Conservation (phyloP, 2,113 vertebrate genomes). For the Parus major region DNA sequence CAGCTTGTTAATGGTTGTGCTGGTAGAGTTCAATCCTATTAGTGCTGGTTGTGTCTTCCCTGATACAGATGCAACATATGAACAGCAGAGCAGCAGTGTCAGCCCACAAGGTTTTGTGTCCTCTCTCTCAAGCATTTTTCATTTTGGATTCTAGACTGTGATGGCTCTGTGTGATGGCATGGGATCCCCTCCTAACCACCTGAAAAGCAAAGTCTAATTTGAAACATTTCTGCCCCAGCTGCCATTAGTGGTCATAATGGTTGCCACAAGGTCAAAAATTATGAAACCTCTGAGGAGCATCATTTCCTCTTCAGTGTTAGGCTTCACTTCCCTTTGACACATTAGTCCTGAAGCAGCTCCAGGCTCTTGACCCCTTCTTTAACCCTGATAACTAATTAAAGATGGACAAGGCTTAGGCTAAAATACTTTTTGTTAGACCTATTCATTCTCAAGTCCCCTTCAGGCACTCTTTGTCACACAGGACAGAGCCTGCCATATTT, state of each 20-base stretch:
- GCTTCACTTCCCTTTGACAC: slow-evolving; percentile 73
- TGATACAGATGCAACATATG: accelerated
- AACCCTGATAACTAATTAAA: slow-evolving; percentile 83
- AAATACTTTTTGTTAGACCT: slow-evolving; percentile 76
- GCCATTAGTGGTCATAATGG: slow-evolving; percentile 59
- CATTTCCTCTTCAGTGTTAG: slow-evolving; percentile 69
- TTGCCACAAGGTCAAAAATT: slow-evolving; percentile 75
- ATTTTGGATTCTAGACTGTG: not conserved
- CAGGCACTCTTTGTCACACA: slow-evolving; percentile 69
- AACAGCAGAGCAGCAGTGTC: not conserved
- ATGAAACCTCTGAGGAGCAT: slow-evolving; percentile 72
- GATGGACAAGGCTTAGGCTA: slow-evolving; percentile 74
- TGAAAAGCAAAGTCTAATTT: slow-evolving; percentile 39
- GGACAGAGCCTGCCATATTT: slow-evolving; percentile 40
- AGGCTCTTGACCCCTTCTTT: slow-evolving; percentile 74
- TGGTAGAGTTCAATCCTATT: not conserved
- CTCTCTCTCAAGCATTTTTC: not conserved
- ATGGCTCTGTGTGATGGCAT: not conserved
- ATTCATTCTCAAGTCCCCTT: slow-evolving; percentile 69
- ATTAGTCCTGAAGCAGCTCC: slow-evolving; percentile 67
- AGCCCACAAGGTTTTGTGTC: not conserved
- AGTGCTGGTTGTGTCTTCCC: not conserved
- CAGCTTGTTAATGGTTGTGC: not conserved
- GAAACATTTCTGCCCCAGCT: slow-evolving; percentile 47
- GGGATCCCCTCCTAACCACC: not conserved